Percentiles rank a stretch among this genome's conserved stretches.
phyloP scores from a whole-genome alignment of 1,140 invertebrate species.

The Teleopsis dalmanni region DNA sequence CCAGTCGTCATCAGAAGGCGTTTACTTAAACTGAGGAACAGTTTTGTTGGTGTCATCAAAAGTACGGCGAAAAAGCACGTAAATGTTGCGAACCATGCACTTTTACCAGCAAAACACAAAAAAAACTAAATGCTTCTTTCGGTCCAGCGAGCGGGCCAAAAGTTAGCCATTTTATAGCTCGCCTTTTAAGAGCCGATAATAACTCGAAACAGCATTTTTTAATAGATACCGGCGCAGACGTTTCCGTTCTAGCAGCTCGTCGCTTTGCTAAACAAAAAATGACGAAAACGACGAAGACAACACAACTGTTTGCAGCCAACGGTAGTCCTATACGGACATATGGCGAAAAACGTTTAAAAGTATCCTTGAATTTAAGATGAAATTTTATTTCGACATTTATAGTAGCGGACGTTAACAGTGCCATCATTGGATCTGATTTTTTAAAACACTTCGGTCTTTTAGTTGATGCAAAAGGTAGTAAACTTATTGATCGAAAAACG shows the following conservation, averaged over 20 bases:
- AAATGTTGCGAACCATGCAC: neutral
- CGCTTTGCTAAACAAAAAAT: neutral
- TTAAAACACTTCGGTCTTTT: neutral
- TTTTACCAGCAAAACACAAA: neutral
- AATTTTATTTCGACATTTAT: neutral
- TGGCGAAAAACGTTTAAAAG: neutral
- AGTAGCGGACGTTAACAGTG: neutral
- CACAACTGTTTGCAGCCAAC: neutral
- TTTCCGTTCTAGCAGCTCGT: neutral
- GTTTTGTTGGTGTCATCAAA: slow-evolving; percentile 1
- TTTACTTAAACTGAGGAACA: neutral
- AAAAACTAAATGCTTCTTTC: neutral
- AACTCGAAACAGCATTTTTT: neutral
- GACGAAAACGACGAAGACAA: neutral
- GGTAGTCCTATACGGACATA: neutral
- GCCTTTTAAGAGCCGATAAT: neutral
- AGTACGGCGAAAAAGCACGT: neutral
- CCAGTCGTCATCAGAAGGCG: neutral
- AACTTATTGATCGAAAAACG: neutral
- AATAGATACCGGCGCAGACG: slow-evolving; percentile 2
- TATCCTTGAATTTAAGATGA: neutral
- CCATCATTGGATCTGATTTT: neutral
- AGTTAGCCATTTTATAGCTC: neutral
- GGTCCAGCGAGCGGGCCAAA: neutral
- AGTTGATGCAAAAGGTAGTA: neutral